Base-by-base conservation (phyloP, 1,140 invertebrate genomes). In the Muscidifurax raptorellus region DNA sequence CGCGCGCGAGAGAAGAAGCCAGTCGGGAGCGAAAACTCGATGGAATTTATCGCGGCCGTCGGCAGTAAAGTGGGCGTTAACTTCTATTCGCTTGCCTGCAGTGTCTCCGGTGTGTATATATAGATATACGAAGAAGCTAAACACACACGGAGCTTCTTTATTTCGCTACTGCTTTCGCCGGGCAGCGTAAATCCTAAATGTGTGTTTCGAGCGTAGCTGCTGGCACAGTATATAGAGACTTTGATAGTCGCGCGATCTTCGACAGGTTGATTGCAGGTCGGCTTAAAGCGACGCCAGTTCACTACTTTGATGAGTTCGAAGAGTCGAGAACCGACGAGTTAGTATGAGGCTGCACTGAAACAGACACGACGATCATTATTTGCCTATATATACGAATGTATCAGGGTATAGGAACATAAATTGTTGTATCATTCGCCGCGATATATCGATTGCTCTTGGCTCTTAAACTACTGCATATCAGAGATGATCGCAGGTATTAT, bases 11-110 rank as follows among this genome's bases (percentile, higher is more conserved):
- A 36, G 36, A 36, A 67, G 59, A 76, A 72, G 72, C 40, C 13
- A 72, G 67, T 69, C 67, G 67, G 67, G 67, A 66, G 80, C 79
- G 83, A 59, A 80, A 85, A 85, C 78, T 85, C 79, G 71, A 80
- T 85, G 69, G 72, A 81, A 85, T 85, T 85, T 85, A 85, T 85
- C 79, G 71, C 32, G 79, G 59, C 79, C 27, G 71, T 66, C 27
- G 78, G 67, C 67, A 84, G 32, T 84, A 84, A 84, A 84, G 78
- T 75, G 78, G 83, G 78, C 83, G 83, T 84, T 74, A 80, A 74
- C 83, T 83, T 36, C 52, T n/a, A 59, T 59, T 59, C 15, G 52
- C 52, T 74, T 36, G 44, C 40, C 30, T 4, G 79, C 44, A 40
- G 36, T 40, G 27, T 75, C 80, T 64, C 30, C 22, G 25, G 9